These are phyloP conservation scores for Gulo gulo DNA, from an alignment of 2,113 vertebrate genomes.

Conservation along the genomic window DNA sequence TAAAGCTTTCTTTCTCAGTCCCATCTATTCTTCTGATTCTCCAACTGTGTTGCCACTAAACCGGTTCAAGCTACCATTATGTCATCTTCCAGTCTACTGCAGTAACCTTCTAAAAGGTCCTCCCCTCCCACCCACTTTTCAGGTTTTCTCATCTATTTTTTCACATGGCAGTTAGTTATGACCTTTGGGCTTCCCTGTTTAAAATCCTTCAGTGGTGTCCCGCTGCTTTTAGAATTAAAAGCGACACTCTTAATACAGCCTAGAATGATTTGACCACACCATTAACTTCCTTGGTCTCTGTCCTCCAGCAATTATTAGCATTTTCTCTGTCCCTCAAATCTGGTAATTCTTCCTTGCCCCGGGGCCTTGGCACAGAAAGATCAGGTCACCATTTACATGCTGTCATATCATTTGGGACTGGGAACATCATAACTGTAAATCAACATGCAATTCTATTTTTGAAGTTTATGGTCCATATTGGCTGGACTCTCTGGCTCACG, in stretches of 20 bases:
- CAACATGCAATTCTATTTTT: background rate
- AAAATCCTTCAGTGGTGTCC: background rate
- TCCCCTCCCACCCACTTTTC: background rate
- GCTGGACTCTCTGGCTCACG: background rate
- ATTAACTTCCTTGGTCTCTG: background rate
- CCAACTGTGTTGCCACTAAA: background rate
- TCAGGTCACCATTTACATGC: background rate
- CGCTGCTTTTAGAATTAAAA: constrained; percentile 20
- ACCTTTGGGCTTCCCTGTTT: background rate
- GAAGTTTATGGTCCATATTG: background rate
- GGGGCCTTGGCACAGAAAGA: background rate
- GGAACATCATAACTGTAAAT: background rate
- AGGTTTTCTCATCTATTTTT: background rate
- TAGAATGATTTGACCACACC: background rate
- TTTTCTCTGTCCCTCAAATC: background rate
- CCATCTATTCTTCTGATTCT: background rate
- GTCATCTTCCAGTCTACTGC: background rate
- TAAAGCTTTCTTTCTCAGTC: background rate
- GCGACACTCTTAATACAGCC: background rate
- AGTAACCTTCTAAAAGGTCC: background rate
- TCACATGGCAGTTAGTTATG: background rate
- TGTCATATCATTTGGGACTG: background rate
- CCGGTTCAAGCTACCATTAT: background rate
- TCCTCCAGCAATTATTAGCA: background rate
- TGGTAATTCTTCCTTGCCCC: background rate